These are phyloP conservation scores for Aphidoletes aphidimyza DNA, from an alignment of 2,888 invertebrate species.

Conservation along the genomic window DNA sequence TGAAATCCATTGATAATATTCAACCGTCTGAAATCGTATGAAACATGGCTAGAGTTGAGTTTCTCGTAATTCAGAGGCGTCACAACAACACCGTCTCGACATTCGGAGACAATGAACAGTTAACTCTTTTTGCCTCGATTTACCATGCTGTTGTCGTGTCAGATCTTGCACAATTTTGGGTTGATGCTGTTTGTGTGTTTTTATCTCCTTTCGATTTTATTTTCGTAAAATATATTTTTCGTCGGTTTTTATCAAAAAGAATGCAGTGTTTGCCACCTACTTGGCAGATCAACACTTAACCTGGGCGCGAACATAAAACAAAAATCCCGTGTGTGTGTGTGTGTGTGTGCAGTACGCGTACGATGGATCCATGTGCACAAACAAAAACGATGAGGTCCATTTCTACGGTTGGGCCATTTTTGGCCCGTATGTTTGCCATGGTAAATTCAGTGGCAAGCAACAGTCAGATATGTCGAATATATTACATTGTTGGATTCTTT, in stretches of 20 bases:
- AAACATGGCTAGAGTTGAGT: too few relatives aligned
- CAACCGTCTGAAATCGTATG: not conserved
- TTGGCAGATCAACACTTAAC: constrained; percentile 52
- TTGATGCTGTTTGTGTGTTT: not conserved
- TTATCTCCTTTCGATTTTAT: too few relatives aligned
- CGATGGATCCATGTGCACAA: too few relatives aligned
- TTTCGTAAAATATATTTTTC: not conserved
- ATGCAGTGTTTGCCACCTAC: constrained; percentile 53
- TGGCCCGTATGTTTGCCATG: not conserved
- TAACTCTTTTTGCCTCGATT: not conserved
- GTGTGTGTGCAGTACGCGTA: not conserved
- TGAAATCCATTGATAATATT: too few relatives aligned
- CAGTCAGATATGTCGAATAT: constrained; percentile 45
- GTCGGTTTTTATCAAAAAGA: constrained; percentile 38
- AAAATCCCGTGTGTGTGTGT: not conserved
- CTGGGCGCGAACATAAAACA: constrained; percentile 2
- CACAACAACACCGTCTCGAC: not conserved
- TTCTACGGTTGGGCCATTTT: constrained; percentile 22
- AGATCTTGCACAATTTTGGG: not conserved
- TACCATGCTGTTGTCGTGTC: not conserved
- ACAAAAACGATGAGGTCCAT: not conserved
- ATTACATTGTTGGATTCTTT: constrained; percentile 30
- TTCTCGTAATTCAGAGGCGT: not conserved
- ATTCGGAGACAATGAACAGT: not conserved
- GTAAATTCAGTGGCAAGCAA: constrained; percentile 45